Evolutionary conservation across 1,140 invertebrate genomes (phyloP).

Genomic region (Idris sp.): DNA sequence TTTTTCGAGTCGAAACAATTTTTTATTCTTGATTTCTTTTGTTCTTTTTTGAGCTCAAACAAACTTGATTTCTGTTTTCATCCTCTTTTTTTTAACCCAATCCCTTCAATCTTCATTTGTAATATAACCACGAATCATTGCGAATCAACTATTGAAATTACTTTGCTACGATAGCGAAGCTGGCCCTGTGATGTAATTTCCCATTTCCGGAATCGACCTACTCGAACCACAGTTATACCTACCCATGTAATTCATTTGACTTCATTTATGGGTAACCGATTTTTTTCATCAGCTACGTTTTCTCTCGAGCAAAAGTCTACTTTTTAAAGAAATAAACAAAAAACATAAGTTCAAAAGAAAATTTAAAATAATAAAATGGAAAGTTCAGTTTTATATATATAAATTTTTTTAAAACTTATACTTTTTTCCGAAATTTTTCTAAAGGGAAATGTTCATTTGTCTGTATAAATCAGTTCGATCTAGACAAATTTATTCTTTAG

Average conservation of each 20-base stretch:
- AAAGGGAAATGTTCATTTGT: background rate
- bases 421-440: too few species aligned
- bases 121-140: constrained; percentile 31
- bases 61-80: too few species aligned
- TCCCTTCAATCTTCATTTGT: constrained; percentile 31
- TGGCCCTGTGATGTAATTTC: constrained; percentile 65
- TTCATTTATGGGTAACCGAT: constrained; percentile 19
- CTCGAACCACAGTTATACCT: constrained; percentile 29
- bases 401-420: too few species aligned
- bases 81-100: constrained; percentile 9
- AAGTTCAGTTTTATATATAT: too few species aligned
- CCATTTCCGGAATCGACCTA: constrained; percentile 66
- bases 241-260: constrained; percentile 36
- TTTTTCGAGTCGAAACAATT: too few species aligned
- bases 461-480: background rate
- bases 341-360: background rate
- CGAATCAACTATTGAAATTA: constrained; percentile 54
- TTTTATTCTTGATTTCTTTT: background rate
- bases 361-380: constrained; percentile 1
- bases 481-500: background rate
- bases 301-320: too few species aligned
- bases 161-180: constrained; percentile 42
- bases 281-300: constrained; percentile 12
- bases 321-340: background rate
- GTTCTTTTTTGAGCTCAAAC: background rate